Evolutionary conservation across 2,888 invertebrate genomes (phyloP), one percentile per base, ranked within the genome.

Genomic region (Ormyrus rosae): DNA sequence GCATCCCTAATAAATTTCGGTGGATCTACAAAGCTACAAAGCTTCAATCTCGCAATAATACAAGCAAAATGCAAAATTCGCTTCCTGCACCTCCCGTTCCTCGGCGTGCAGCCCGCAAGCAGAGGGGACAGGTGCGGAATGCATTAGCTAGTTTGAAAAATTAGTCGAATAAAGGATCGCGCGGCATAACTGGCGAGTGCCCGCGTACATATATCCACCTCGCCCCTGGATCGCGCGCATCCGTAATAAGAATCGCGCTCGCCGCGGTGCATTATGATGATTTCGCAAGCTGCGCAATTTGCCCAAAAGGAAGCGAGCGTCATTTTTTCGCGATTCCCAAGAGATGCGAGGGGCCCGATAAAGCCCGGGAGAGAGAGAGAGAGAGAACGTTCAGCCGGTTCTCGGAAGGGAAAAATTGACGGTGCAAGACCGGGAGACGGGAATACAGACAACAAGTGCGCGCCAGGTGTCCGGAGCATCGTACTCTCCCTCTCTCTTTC

Each of bases 311-410:
- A 80, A 75, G 70, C 64, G 70, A 70, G 53, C 70, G 60, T 75
- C 70, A 75, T 80, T 80, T 80, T 80, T 80, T 80, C 65, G 34
- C 70, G 58, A 80, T 69, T 75, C 65, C 60, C 78, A 72, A 78
- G 78, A 78, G 78, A 78, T 78, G 73, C 55, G 45, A 60, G 63
- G 63, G 73, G 61, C 46, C 63, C 55, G 78, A 78, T 78, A 78
- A 73, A 61, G 46, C 9, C 34, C 34, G 8, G 10, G 34, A 55
- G 64, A 56, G 60, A 13, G 0, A 53, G 53, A 63, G 46, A 13
- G 11, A 10, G 46, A 34, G 69, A 73, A 61, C 60, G 61, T 69
- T 76, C 68, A 67, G 48, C 64, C 48, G 46, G 55, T 69, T 76
- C 76, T 68, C 19, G 53, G 70, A 70, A 77, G 19, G 65, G 50